These are phyloP conservation scores for Zaprionus capensis DNA, from an alignment of 1,140 invertebrate species.

Conservation along the genomic window DNA sequence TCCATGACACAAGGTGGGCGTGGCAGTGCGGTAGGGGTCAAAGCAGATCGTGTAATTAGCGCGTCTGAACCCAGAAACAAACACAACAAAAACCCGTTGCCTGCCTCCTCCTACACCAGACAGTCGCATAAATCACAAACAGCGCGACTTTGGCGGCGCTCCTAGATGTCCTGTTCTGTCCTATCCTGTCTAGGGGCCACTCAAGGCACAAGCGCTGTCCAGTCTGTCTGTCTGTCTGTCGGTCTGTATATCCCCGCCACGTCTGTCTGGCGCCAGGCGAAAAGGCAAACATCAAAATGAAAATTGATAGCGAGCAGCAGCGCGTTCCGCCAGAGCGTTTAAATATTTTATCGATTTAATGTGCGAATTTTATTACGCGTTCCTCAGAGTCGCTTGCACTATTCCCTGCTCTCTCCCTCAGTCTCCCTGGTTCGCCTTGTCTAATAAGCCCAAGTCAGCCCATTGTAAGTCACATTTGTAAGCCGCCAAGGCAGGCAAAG, in stretches of 20 bases:
- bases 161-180: conserved; percentile 12
- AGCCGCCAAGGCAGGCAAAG: conserved; percentile 6
- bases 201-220: conserved; percentile 20
- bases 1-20: conserved; percentile 4
- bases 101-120: no score
- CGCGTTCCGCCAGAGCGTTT: conserved; percentile 46
- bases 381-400: neutral
- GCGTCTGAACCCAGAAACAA: conserved; percentile 60
- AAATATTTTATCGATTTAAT: conserved; percentile 78
- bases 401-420: neutral
- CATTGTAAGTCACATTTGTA: conserved; percentile 19
- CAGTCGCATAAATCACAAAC: conserved; percentile 43
- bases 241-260: conserved; percentile 21
- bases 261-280: conserved; percentile 52
- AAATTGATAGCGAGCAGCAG: conserved; percentile 65
- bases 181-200: conserved; percentile 41
- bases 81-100: conserved; percentile 9
- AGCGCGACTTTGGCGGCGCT: conserved; percentile 16
- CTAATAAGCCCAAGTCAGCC: conserved; percentile 21
- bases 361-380: conserved; percentile 38
- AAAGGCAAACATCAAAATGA: conserved; percentile 58
- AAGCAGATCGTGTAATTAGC: conserved; percentile 76
- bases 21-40: neutral
- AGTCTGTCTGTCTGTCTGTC: neutral
- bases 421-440: neutral